A percentile compares a stretch with the other conserved stretches of the same genome.
phyloP scores from a whole-genome alignment of 2,797 vertebrate genomes.

The Eulemur coronatus region DNA sequence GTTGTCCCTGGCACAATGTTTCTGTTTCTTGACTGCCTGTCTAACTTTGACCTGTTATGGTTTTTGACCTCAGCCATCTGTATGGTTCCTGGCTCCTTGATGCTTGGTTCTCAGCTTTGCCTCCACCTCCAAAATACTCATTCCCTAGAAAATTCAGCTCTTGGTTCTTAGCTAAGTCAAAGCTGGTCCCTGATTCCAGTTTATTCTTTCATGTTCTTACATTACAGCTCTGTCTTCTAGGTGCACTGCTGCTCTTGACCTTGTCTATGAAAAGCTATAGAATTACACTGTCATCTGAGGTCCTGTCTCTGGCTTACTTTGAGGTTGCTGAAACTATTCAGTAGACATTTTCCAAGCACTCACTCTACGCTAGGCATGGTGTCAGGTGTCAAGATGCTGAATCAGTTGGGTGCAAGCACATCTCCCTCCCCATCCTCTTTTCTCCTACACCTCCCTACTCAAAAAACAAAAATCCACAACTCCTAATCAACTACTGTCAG shows the following conservation, averaged over 20 bases:
- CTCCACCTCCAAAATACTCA: neutral
- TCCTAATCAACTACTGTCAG: neutral
- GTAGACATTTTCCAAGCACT: neutral
- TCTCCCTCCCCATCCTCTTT: neutral
- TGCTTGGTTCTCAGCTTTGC: neutral
- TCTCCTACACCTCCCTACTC: neutral
- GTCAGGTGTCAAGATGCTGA: neutral
- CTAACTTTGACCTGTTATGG: neutral
- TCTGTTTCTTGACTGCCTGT: neutral
- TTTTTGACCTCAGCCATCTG: conserved; percentile 9
- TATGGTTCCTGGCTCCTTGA: neutral
- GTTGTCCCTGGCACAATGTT: neutral
- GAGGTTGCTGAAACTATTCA: neutral
- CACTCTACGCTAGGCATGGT: neutral
- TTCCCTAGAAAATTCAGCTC: conserved; percentile 10
- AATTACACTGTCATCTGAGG: neutral
- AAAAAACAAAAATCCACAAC: neutral
- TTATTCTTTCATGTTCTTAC: neutral
- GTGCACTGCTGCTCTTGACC: neutral
- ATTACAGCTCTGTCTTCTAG: neutral
- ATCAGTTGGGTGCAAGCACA: neutral
- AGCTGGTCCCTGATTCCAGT: neutral
- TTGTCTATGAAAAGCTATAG: neutral
- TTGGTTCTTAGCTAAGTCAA: neutral
- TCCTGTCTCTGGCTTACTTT: conserved; percentile 6